These are phyloP conservation scores for Charaxes varanes DNA, from an alignment of 1,140 invertebrate species.

Conservation along the genomic window DNA sequence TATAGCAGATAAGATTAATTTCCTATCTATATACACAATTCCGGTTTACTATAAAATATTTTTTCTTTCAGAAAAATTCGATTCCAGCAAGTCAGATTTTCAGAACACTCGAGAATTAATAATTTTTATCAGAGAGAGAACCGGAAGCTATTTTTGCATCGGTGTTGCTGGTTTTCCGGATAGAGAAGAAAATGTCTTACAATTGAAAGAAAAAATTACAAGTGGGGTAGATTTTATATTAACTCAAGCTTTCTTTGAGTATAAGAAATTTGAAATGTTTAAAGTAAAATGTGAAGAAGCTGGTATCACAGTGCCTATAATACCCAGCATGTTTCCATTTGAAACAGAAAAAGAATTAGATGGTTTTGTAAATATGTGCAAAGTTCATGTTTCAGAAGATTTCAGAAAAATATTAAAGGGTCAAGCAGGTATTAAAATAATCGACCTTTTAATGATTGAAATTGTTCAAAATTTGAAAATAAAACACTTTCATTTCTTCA, in stretches of 20 bases:
- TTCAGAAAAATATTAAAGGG: slow-evolving; percentile 24
- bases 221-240: slow-evolving; percentile 60
- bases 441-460: slow-evolving; percentile 29
- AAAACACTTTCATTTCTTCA: slow-evolving; percentile 54
- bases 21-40: not conserved
- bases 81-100: slow-evolving; percentile 41
- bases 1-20: no score
- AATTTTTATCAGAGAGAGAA: slow-evolving; percentile 38
- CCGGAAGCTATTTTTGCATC: slow-evolving; percentile 57
- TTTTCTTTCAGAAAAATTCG: slow-evolving; percentile 46
- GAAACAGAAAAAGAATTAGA: slow-evolving; percentile 37
- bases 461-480: slow-evolving; percentile 16
- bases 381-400: slow-evolving; percentile 34
- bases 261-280: slow-evolving; percentile 33
- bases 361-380: slow-evolving; percentile 43
- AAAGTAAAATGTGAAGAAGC: slow-evolving; percentile 36
- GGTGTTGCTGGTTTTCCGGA: slow-evolving; percentile 50
- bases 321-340: slow-evolving; percentile 58
- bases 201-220: slow-evolving; percentile 51
- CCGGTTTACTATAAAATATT: slow-evolving; percentile 1
- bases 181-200: slow-evolving; percentile 32
- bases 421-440: slow-evolving; percentile 27
- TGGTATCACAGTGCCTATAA: slow-evolving; percentile 40
- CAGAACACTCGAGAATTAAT: slow-evolving; percentile 43
- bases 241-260: slow-evolving; percentile 63